phyloP scores from a whole-genome alignment of 2,888 invertebrate genomes.

The Himalopsyche japonica region DNA sequence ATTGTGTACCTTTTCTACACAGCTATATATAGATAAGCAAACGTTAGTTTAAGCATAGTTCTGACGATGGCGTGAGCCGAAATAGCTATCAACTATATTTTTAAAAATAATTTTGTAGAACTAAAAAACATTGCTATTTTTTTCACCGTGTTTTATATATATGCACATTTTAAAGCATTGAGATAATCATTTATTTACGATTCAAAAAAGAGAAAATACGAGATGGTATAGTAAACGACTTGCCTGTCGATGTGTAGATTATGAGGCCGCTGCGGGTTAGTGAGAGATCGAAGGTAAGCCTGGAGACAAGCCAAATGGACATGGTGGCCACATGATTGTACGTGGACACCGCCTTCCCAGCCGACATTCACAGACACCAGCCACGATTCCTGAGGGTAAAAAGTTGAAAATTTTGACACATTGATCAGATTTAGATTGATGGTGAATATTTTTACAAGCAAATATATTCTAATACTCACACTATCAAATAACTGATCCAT shows the following conservation, averaged over 20 bases:
- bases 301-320: conserved; percentile 93
- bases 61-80: too few relatives aligned
- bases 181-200: background rate
- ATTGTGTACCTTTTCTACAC: too few relatives aligned
- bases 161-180: background rate
- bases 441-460: too few relatives aligned
- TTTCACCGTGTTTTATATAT: too few relatives aligned
- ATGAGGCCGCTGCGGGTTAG: conserved; percentile 75
- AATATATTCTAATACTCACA: conserved; percentile 50
- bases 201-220: conserved; percentile 42
- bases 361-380: conserved; percentile 78
- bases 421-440: too few relatives aligned
- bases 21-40: too few relatives aligned
- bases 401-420: background rate
- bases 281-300: conserved; percentile 85
- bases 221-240: conserved; percentile 24
- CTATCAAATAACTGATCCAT: conserved; percentile 76
- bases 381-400: conserved; percentile 68
- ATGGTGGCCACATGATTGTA: conserved; percentile 96
- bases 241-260: conserved; percentile 71
- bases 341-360: conserved; percentile 90
- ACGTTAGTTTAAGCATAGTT: too few relatives aligned
- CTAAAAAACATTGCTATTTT: too few relatives aligned
- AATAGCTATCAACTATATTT: too few relatives aligned
- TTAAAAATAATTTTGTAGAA: too few relatives aligned